A percentile compares a stretch with the other conserved stretches of the same genome.
phyloP scores from a whole-genome alignment of 2,888 invertebrate species.

The Sinotaia quadrata region DNA sequence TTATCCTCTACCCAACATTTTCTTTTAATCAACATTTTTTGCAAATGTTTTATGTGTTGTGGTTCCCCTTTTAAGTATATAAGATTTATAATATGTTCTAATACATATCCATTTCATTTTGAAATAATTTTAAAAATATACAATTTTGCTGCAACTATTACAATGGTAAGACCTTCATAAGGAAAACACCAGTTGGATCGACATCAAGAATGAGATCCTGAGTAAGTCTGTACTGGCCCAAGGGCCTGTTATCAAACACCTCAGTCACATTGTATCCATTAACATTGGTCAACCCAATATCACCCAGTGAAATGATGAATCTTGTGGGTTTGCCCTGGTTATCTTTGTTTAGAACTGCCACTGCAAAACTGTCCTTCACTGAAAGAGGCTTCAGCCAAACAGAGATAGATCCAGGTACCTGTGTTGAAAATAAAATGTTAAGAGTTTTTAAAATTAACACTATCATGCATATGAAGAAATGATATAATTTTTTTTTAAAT shows the following conservation, averaged over 20 bases:
- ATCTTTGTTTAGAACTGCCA: constrained; percentile 34
- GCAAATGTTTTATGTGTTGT: too few relatives aligned
- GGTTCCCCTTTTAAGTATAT: too few relatives aligned
- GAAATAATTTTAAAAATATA: too few relatives aligned
- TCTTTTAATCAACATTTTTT: too few relatives aligned
- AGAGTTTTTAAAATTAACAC: too few relatives aligned
- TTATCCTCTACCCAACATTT: too few relatives aligned
- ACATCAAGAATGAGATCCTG: constrained; percentile 22
- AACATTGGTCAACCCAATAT: constrained; percentile 27
- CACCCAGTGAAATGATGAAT: constrained; percentile 19
- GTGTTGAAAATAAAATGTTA: background rate
- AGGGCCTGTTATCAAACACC: constrained; percentile 27
- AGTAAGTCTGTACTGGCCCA: constrained; percentile 23
- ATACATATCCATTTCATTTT: too few relatives aligned
- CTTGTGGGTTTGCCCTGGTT: constrained; percentile 24
- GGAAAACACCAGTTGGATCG: constrained; percentile 31
- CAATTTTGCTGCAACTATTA: too few relatives aligned
- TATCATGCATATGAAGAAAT: too few relatives aligned
- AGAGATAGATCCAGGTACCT: constrained; percentile 32
- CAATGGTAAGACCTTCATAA: constrained; percentile 6
- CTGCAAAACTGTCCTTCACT: constrained; percentile 19
- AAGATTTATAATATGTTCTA: too few relatives aligned
- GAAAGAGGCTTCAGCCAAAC: constrained; percentile 32
- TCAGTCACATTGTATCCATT: constrained; percentile 32
- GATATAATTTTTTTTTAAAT: too few relatives aligned